Evolutionary conservation across 1,140 invertebrate species (phyloP), one percentile per base, ranked within the genome.

Genomic region (Drosophila trapezifrons): DNA sequence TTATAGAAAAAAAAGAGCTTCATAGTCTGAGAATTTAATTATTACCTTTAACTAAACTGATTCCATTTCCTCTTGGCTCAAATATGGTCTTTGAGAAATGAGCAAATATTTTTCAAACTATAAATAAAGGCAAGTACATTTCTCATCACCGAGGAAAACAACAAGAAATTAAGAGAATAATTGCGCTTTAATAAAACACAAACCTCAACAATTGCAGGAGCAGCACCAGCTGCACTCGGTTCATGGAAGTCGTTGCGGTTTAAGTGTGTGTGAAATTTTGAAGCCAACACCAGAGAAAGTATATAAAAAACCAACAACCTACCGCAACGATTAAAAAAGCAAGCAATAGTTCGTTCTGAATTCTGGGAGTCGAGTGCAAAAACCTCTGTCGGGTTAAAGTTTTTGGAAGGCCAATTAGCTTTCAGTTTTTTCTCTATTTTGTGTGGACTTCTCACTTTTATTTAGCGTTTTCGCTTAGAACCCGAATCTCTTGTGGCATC

Each of bases 131-230:
- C 17, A 52, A 52, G 13, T 52, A 9, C 8, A 37, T 37, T 37
- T 8, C 18, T 20, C 18, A 52, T 37, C 18, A 5, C 51, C 15
- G 29, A 52, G 29, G 49, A 52, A 52, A 67, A 32, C 59, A 65
- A 37, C 29, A 17, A 73, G 29, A 78, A 66, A 70, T 76, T 57
- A 58, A 76, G 64, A 79, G 66, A 70, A 76, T 84, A 87, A 87
- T 82, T 69, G 79, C 59, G 71, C 58, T 86, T 83, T 89, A 80
- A 80, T 89, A 89, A 89, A 87, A 86, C 60, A 83, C 64, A 52
- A 78, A 56, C 74, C 55, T 43, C 45, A 83, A 60, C 25, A 62
- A 52, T 38, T 40, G 55, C 37, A 54, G 29, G 45, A 32, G 27
- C 49, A 54, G 70, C 40, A 56, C 27, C 66, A 45, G 35, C 74